phyloP scores from a whole-genome alignment of 2,113 vertebrate genomes.

The Procapra przewalskii region DNA sequence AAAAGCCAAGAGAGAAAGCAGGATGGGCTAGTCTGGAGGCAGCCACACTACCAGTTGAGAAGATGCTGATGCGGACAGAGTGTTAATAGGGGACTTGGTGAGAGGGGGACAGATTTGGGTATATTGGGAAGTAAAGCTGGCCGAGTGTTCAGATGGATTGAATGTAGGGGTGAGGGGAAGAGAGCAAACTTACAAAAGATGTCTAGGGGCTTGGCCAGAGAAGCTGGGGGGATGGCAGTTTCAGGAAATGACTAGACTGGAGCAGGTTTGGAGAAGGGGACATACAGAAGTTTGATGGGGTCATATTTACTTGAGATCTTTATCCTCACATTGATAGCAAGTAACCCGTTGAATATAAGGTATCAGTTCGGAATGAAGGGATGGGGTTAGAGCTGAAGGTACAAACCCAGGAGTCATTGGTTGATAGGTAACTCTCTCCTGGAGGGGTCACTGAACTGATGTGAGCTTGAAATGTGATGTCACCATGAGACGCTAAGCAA shows the following conservation, averaged over 20 bases:
- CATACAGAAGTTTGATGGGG: background rate
- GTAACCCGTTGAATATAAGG: accelerated
- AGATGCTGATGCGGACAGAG: background rate
- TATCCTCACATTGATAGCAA: background rate
- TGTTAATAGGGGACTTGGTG: background rate
- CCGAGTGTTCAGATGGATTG: background rate
- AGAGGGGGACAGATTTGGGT: background rate
- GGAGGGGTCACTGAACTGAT: background rate
- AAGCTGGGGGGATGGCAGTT: background rate
- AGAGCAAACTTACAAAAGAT: background rate
- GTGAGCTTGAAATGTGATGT: background rate
- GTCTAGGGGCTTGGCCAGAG: background rate
- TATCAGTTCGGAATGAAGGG: background rate
- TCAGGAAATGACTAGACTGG: background rate
- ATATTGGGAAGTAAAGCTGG: background rate
- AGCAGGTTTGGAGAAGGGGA: background rate
- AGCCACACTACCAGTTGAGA: background rate
- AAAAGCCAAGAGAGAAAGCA: background rate
- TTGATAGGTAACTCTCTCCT: background rate
- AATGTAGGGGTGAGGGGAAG: background rate
- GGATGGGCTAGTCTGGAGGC: background rate
- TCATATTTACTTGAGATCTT: background rate
- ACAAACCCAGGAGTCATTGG: background rate
- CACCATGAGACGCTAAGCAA: background rate
- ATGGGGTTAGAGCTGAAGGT: background rate